Percentiles rank a stretch among this genome's conserved stretches.
Evolutionary conservation across 2,888 invertebrate species (phyloP).

Genomic region (Belgica antarctica): DNA sequence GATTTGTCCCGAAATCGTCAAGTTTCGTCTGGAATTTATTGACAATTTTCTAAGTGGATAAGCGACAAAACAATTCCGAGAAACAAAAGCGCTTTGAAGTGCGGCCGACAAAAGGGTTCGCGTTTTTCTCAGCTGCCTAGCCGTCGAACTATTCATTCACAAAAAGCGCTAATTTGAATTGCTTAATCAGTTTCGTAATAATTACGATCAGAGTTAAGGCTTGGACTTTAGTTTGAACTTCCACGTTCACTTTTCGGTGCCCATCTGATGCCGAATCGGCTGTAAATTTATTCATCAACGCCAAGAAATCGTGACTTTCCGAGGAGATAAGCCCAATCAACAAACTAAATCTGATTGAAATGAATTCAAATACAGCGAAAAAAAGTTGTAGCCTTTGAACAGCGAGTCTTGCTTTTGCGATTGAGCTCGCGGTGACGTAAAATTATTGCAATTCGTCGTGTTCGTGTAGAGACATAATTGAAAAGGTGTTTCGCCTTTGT

Average conservation of each 20-base stretch:
- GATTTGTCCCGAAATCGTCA: slow-evolving; percentile 37
- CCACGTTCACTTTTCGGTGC: no score
- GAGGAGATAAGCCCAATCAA: no score
- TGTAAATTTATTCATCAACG: not conserved
- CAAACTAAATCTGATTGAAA: slow-evolving; percentile 4
- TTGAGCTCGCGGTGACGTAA: slow-evolving; percentile 5
- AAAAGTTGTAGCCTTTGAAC: slow-evolving; percentile 42
- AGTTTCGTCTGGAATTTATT: slow-evolving; percentile 34
- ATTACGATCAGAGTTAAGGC: no score
- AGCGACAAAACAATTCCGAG: not conserved
- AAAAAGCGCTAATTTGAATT: not conserved
- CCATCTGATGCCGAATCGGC: no score
- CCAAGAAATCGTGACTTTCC: no score
- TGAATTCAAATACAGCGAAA: slow-evolving; percentile 30
- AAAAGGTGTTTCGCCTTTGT: slow-evolving; percentile 4
- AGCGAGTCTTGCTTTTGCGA: not conserved
- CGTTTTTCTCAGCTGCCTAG: no score
- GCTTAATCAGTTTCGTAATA: not conserved
- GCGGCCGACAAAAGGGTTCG: not conserved
- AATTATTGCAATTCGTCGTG: not conserved
- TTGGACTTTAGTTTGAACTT: no score
- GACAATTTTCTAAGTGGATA: not conserved
- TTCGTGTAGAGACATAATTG: not conserved
- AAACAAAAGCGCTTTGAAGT: not conserved
- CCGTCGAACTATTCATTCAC: not conserved